phyloP scores from a whole-genome alignment of 2,797 vertebrate genomes.

The Somateria mollissima region DNA sequence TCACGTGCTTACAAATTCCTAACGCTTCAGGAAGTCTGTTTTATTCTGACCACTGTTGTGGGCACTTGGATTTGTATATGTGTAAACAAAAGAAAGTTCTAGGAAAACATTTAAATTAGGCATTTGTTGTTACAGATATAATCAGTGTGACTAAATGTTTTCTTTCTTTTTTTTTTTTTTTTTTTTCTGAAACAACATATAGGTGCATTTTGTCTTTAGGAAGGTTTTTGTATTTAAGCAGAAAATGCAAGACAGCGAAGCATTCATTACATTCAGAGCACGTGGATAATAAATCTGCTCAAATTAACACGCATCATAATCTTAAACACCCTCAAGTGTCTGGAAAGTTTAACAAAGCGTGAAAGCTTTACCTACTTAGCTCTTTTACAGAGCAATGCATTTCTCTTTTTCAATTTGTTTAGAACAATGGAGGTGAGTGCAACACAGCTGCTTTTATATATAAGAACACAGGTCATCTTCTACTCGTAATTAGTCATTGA shows the following conservation, averaged over 20 bases:
- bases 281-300: conserved; percentile 38
- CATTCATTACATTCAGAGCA: conserved; percentile 5
- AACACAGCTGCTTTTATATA: neutral
- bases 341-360: conserved; percentile 55
- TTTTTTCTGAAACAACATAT: neutral
- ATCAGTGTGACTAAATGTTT: neutral
- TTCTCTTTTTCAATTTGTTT: neutral
- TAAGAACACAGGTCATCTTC: neutral
- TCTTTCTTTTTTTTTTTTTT: neutral
- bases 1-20: neutral
- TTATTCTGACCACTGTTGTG: neutral
- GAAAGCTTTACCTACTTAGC: conserved; percentile 1
- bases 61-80: neutral
- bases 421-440: neutral
- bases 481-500: neutral
- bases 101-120: neutral
- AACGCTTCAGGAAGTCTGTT: neutral
- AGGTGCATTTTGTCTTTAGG: neutral
- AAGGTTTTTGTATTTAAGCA: neutral
- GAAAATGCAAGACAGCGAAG: conserved; percentile 31
- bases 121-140: neutral
- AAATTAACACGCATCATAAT: conserved; percentile 53
- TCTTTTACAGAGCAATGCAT: neutral
- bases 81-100: neutral
- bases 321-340: conserved; percentile 56